Evolutionary conservation across 2,888 invertebrate genomes (phyloP).

Genomic region (Agrochola lota): DNA sequence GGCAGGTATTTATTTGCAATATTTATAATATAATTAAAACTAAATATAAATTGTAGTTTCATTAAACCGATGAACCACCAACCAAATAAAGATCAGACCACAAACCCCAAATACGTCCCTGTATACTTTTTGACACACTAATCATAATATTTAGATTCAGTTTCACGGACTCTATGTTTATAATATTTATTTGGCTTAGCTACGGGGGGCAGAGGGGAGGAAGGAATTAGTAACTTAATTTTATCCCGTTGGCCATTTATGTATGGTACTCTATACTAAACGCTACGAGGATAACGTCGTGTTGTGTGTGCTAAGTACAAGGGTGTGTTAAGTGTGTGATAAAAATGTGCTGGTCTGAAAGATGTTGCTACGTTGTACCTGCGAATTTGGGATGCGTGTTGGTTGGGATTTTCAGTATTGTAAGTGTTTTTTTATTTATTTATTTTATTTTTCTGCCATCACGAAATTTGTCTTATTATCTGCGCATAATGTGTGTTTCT

Average conservation of each 20-base stretch:
- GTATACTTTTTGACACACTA: conserved; percentile 54
- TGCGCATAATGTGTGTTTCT: neutral
- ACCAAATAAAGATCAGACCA: neutral
- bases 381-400: conserved; percentile 61
- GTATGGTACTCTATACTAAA: neutral
- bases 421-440: conserved; percentile 57
- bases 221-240: conserved; percentile 23
- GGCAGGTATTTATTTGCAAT: neutral
- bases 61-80: neutral
- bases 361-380: conserved; percentile 64
- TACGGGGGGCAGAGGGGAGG: conserved; percentile 9
- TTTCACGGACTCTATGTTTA: conserved; percentile 60
- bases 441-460: neutral
- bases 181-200: conserved; percentile 32
- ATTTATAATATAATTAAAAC: neutral
- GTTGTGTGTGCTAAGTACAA: neutral
- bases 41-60: neutral
- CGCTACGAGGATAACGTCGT: conserved; percentile 20
- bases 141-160: conserved; percentile 56
- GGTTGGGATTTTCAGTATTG: conserved; percentile 61
- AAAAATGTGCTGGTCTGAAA: conserved; percentile 58
- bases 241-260: conserved; percentile 38
- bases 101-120: conserved; percentile 43
- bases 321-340: neutral
- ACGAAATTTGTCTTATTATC: neutral